These are phyloP conservation scores for Hydrolagus colliei DNA, from an alignment of 2,797 vertebrate species.

Conservation along the genomic window DNA sequence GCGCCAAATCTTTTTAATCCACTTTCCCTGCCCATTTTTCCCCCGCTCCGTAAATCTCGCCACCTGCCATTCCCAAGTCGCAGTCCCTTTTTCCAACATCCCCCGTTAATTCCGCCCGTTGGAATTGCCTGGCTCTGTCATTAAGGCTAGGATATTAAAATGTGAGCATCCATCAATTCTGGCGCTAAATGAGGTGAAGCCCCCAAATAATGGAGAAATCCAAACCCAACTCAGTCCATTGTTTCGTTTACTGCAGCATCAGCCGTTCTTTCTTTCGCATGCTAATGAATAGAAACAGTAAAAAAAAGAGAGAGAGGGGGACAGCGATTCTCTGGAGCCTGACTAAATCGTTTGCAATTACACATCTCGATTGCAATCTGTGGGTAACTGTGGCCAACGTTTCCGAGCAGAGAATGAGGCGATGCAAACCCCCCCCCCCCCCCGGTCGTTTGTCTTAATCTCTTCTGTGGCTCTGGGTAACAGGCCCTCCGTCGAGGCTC, in stretches of 20 bases:
- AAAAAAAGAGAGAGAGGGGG: not conserved
- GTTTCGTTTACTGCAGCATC: constrained; percentile 1
- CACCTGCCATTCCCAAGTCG: too few species aligned
- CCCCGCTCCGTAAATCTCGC: too few species aligned
- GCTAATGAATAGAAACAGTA: not conserved
- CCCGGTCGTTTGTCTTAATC: too few species aligned
- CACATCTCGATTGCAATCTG: not conserved
- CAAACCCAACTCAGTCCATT: not conserved
- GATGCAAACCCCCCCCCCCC: too few species aligned
- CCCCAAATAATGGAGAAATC: not conserved
- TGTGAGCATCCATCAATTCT: not conserved
- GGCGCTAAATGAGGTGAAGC: not conserved
- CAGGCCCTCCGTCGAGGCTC: too few species aligned
- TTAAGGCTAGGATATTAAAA: not conserved
- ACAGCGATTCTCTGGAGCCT: not conserved
- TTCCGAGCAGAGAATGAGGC: too few species aligned
- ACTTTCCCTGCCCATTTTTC: too few species aligned
- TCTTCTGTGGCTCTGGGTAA: too few species aligned
- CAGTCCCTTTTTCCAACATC: too few species aligned
- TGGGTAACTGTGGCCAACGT: not conserved
- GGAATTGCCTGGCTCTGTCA: not conserved
- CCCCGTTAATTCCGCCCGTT: too few species aligned
- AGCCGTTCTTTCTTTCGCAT: not conserved
- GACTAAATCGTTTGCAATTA: constrained; percentile 20
- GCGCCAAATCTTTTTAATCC: too few species aligned